Evolutionary conservation across 2,113 vertebrate species (phyloP), one percentile per base, ranked within the genome.

Genomic region (Andinoacara biseriatus): DNA sequence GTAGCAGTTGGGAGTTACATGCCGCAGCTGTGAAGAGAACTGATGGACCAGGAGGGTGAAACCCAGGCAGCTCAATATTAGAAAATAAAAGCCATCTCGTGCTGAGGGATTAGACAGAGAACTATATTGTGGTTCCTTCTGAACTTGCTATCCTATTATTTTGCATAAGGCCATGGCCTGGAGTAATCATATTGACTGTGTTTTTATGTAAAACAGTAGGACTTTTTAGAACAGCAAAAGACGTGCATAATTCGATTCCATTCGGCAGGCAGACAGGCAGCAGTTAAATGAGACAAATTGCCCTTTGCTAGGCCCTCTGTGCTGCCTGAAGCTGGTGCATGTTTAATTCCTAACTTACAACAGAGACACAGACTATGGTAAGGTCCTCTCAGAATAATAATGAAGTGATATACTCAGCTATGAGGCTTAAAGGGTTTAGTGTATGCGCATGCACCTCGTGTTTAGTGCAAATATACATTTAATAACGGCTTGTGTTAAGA

Each of bases 201-300:
- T 91, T 87, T 86, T 85, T 67, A 89, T 88, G 76, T 79, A 82
- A 89, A 91, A 62, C 46, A 65, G 74, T 15, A 17, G 10, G 4
- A 29, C 76, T 57, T 87, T 86, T 63, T 57, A 76, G 43, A 90
- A 87, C 83, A 82, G 75, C 67, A 82, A 86, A 88, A 80, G 80
- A 86, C 57, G 61, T 58, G 79, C 82, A 83, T 87, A 85, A 91
- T 92, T 82, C 40, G 54, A 92, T 91, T 87, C 40, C 14, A 60
- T 88, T 77, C 10, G 3, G 80, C 77, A 67, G 65, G 65, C 80
- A 82, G 82, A 82, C 87, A 69, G 89, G 59, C 84, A 86, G 87
- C 86, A 85, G 87, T 87, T 90, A 91, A 92, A 92, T 93, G 86
- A 92, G 82, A 91, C 88, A 92, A 90, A 92, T 90, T 90, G 89